Evolutionary conservation across 2,113 vertebrate genomes (phyloP), one percentile per base, ranked within the genome.

Genomic region (Cyprinodon brontotheroides): DNA sequence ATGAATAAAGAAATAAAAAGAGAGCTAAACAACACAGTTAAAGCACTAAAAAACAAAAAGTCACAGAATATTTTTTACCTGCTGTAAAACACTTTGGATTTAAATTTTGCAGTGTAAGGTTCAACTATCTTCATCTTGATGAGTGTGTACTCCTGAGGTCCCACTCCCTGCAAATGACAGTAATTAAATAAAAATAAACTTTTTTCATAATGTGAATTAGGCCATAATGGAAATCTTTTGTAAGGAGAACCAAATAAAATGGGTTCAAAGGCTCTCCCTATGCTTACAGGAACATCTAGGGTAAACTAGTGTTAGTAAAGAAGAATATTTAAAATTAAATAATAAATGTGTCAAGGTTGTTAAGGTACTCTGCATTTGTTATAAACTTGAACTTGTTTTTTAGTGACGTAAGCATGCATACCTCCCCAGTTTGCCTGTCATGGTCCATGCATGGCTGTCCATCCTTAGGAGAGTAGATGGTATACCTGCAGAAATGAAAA

Each of bases 381-480:
- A 10, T 7, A 6, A 57, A 4, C 66, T 66, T 29, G 36, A 53
- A 63, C 62, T 11, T 0, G 48, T 9, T 17, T 74, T 45, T 20
- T n/a, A 48, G 11, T 64, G 3, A 67, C 36, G 0, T 9, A 67
- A 3, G 4, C 8, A 0, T 8, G 0, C 65, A 3, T 92, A 99
- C 98, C 96, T 99, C 98, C 91, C 98, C 98, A 61, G 97, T 97
- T 89, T 99, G 98, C 88, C 98, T 96, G 91, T 99, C 98, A 81
- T 99, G 98, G 91, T 99, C 98, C 98, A 99, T 98, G 82, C 98
- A 99, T 53, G 98, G 98, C 74, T 99, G 98, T 20, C 97, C 96
- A 89, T 99, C 98, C 91, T 97, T 98, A 57, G 98, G 97, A 77
- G 96, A 99, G 92, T 96, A 99, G 91, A 99, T 97, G 29, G 98